Evolutionary conservation across 2,888 invertebrate species (phyloP), one percentile per base, ranked within the genome.

Genomic region (Rhingia campestris): DNA sequence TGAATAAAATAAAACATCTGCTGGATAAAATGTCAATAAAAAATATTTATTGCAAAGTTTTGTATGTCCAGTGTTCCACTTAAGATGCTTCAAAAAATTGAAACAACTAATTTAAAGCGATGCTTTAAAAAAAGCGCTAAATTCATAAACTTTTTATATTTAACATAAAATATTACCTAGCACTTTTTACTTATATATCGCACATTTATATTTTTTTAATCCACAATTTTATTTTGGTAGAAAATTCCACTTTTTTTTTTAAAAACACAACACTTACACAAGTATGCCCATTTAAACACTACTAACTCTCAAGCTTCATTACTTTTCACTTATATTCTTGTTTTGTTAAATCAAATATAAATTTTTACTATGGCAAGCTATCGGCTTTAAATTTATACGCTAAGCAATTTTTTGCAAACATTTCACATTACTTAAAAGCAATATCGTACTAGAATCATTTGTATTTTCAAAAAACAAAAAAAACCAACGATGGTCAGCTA

Each of bases 281-380:
- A 33, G 33, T 61, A 64, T 61, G 53, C 22, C 47, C 41, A 49
- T 35, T 53, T 33, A 12, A 47, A 32, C 14, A 43, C 9, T 14
- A 43, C 45, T 12, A 45, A 53, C 35, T 53, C 9, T 58, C 51
- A 79, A 22, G 79, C 73, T 79, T 82, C 73, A 79, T 76, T 22
- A 47, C 4, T 54, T 63, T 64, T 74, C 37, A 59, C 4, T 7
- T 0, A 22, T 74, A 12, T 32, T 47, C 32, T 58, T 73, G 30
- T 79, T 12, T 51, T 79, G 70, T 35, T 22, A 63, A 63, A 22
- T 75, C 22, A 22, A 67, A 51, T 22, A 70, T 84, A 80, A 84
- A 84, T 84, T 84, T 84, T 84, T 84, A 84, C 84, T 84, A 84
- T 41, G 69, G 74, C 84, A 66, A 84, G 80, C 64, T 75, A 84